Evolutionary conservation across 2,113 vertebrate genomes (phyloP).

Genomic region (Heterocephalus glaber): DNA sequence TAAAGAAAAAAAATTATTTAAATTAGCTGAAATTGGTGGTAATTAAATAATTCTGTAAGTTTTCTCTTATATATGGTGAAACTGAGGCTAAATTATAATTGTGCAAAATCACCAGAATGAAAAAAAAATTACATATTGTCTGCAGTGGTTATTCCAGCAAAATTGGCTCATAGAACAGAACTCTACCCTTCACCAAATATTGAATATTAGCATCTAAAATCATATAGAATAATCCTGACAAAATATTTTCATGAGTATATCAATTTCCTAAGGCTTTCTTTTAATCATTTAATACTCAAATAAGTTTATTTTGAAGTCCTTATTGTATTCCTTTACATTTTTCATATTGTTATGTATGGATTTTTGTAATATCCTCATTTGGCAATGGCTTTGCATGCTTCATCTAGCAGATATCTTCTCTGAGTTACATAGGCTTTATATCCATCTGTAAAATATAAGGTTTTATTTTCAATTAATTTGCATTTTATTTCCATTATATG

Average conservation of each 20-base stretch:
- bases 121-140: neutral
- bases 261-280: neutral
- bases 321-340: neutral
- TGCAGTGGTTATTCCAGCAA: neutral
- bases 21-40: neutral
- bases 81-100: neutral
- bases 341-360: neutral
- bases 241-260: neutral
- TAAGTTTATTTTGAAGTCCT: neutral
- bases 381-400: neutral
- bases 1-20: neutral
- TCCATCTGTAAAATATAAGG: neutral
- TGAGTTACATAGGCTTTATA: neutral
- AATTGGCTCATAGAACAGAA: neutral
- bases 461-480: neutral
- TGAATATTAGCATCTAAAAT: neutral
- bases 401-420: neutral
- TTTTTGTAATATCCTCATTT: neutral
- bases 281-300: neutral
- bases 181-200: neutral
- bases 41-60: neutral
- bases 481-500: neutral
- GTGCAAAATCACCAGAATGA: neutral
- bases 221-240: neutral
- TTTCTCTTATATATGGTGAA: neutral